Percentiles rank a stretch among this genome's conserved stretches.
Conservation (phyloP, 2,113 vertebrate genomes). For the Rhinogobius similis region DNA sequence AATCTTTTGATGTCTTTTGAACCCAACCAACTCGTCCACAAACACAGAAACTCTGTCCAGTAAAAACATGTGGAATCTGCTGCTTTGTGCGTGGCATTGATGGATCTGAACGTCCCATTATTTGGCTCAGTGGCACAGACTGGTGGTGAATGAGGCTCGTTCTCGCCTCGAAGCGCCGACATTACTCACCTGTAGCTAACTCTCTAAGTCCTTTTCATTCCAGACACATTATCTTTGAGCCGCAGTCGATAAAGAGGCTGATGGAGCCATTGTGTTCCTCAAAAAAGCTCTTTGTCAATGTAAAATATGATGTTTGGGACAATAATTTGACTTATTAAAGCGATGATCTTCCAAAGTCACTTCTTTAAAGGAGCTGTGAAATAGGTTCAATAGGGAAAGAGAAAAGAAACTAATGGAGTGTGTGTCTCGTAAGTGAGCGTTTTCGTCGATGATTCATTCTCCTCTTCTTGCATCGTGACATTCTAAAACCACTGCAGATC, state of each 20-base stretch:
- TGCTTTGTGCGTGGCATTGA: neutral
- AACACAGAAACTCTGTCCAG: neutral
- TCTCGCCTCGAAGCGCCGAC: constrained; percentile 1
- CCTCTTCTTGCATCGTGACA: neutral
- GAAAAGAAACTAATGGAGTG: neutral
- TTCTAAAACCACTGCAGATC: neutral
- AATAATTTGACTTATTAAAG: neutral
- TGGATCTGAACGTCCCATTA: neutral
- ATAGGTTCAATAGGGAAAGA: neutral
- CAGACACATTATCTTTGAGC: neutral
- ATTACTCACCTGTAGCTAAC: neutral
- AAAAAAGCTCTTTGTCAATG: constrained; percentile 2
- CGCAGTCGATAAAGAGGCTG: neutral
- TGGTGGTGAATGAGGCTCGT: neutral
- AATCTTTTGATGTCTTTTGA: neutral
- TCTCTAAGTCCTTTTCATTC: neutral
- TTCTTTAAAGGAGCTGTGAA: neutral
- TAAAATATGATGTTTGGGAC: neutral
- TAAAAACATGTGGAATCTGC: neutral
- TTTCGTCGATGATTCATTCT: neutral
- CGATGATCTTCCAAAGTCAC: neutral
- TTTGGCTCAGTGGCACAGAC: neutral
- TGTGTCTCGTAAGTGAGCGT: neutral
- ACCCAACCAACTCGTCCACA: neutral
- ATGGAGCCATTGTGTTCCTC: neutral